Evolutionary conservation across 2,797 vertebrate species (phyloP).

Genomic region (Hephaestus fuliginosus): DNA sequence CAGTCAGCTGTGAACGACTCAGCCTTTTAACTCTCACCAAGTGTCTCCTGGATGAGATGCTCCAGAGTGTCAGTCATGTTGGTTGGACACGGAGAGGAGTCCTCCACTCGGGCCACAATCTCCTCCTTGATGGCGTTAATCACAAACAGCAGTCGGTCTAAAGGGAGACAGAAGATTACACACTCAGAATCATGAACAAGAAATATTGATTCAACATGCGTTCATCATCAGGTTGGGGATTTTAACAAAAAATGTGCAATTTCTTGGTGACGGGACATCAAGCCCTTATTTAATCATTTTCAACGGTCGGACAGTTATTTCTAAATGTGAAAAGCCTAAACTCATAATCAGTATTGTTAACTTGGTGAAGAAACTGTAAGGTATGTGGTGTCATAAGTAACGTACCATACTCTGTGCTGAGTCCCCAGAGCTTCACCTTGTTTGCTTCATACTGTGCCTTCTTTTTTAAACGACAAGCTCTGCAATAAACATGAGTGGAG

Average conservation of each 20-base stretch:
- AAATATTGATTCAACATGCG: background rate
- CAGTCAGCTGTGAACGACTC: background rate
- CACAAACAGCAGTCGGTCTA: conserved; percentile 98
- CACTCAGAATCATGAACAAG: background rate
- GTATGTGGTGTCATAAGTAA: conserved; percentile 9
- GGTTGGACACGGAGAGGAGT: conserved; percentile 90
- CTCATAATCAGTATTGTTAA: too few species aligned
- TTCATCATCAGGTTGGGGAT: background rate
- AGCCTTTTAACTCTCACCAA: conserved; percentile 88
- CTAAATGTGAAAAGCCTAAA: conserved; percentile 5
- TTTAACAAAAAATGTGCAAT: background rate
- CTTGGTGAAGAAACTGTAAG: background rate
- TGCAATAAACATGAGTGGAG: conserved; percentile 69
- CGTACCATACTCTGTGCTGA: conserved; percentile 98
- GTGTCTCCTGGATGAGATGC: conserved; percentile 94
- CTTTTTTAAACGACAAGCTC: conserved; percentile 99
- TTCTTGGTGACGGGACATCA: background rate
- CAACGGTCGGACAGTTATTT: background rate
- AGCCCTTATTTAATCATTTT: background rate
- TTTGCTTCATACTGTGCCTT: conserved; percentile 99
- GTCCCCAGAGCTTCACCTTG: conserved; percentile 99
- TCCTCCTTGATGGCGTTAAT: conserved; percentile 99
- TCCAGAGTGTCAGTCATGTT: conserved; percentile 96
- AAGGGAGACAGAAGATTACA: conserved; percentile 26
- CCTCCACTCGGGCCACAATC: conserved; percentile 94